Percentiles rank a stretch among this genome's conserved stretches.
phyloP scores from a whole-genome alignment of 2,888 invertebrate genomes.

The Halictus ligatus region DNA sequence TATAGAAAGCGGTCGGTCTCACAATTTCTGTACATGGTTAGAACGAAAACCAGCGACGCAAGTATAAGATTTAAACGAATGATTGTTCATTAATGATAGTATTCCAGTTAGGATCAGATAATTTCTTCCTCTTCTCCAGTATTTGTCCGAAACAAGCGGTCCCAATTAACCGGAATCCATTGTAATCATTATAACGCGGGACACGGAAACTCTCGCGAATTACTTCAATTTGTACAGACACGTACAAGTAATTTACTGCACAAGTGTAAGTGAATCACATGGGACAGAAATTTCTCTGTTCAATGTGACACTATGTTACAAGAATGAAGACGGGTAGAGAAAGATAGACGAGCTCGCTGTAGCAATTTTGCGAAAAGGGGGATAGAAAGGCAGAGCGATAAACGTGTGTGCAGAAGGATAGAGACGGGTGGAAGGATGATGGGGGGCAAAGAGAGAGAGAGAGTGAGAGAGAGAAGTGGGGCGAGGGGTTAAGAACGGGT shows the following conservation, averaged over 20 bases:
- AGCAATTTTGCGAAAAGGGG: background rate
- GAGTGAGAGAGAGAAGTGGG: background rate
- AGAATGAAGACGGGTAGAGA: background rate
- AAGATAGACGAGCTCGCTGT: background rate
- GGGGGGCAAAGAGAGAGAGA: background rate
- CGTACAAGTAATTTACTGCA: too few relatives aligned
- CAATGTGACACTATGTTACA: background rate
- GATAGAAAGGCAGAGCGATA: constrained; percentile 43
- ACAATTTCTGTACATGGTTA: too few relatives aligned
- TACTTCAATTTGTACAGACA: too few relatives aligned
- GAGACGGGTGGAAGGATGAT: background rate
- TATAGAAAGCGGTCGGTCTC: background rate
- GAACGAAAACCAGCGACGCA: background rate
- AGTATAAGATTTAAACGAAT: too few relatives aligned
- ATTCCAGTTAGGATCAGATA: too few relatives aligned
- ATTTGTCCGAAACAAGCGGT: too few relatives aligned
- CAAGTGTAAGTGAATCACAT: too few relatives aligned
- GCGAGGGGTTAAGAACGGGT: constrained; percentile 45
- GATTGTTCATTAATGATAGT: too few relatives aligned
- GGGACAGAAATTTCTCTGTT: background rate
- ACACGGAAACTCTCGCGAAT: too few relatives aligned
- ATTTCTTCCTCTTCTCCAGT: too few relatives aligned
- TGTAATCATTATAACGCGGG: too few relatives aligned
- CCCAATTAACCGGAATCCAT: too few relatives aligned
- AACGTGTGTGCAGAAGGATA: background rate